Percentiles rank a stretch among this genome's conserved stretches.
Evolutionary conservation across 2,113 vertebrate species (phyloP).

Genomic region (Poecile atricapillus): DNA sequence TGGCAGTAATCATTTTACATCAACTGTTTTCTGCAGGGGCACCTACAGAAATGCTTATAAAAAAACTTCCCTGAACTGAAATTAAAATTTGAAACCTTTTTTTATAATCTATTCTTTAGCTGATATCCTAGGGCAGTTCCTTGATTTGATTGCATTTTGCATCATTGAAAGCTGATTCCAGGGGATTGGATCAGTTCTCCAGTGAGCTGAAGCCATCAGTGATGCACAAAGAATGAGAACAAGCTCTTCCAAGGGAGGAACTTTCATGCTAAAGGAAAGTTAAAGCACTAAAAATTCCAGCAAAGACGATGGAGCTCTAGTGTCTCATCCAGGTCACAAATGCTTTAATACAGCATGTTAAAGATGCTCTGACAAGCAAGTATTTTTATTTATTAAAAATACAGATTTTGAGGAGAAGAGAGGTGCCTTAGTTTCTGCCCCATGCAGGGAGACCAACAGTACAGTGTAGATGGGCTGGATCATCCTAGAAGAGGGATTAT

Average conservation of each 20-base stretch:
- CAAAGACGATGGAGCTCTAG: background rate
- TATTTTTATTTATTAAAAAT: background rate
- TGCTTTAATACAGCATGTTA: background rate
- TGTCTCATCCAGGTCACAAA: background rate
- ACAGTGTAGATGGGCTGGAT: background rate
- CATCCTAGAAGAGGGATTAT: background rate
- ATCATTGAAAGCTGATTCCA: conserved; percentile 11
- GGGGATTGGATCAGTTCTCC: background rate
- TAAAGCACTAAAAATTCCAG: background rate
- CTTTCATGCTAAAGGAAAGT: background rate
- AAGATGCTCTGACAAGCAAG: background rate
- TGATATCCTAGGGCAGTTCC: conserved; percentile 2
- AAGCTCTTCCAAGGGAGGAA: background rate
- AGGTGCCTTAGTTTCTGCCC: background rate
- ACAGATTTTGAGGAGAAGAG: background rate
- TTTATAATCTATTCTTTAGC: background rate
- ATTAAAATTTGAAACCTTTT: conserved; percentile 23
- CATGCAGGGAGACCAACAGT: background rate
- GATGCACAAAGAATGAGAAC: conserved; percentile 1
- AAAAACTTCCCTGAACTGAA: background rate
- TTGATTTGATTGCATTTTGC: conserved; percentile 35
- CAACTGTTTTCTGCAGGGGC: background rate
- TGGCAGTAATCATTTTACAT: background rate
- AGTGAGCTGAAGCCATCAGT: background rate
- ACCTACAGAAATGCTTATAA: background rate